Evolutionary conservation across 2,797 vertebrate genomes (phyloP).

Genomic region (Moxostoma hubbsi): DNA sequence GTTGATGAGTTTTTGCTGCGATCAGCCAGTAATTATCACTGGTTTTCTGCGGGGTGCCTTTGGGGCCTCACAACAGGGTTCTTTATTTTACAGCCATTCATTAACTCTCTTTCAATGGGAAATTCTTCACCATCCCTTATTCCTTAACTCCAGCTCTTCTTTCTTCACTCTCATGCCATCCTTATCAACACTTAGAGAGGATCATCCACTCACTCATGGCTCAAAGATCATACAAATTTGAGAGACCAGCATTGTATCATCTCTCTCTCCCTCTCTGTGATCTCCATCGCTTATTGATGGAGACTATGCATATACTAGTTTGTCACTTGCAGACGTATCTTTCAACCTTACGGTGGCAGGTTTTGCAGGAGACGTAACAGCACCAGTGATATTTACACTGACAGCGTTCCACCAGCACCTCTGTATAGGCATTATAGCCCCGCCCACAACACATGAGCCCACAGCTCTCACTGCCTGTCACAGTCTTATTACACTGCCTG

Average conservation of each 20-base stretch:
- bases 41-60: slow-evolving; percentile 42
- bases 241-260: neutral
- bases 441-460: slow-evolving; percentile 80
- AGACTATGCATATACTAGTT: neutral
- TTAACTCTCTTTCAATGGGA: slow-evolving; percentile 19
- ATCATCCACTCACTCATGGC: slow-evolving; percentile 25
- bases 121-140: slow-evolving; percentile 13
- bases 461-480: slow-evolving; percentile 72
- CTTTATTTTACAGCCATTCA: slow-evolving; percentile 36
- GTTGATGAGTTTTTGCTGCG: slow-evolving; percentile 29
- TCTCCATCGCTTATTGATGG: neutral
- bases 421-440: slow-evolving; percentile 78
- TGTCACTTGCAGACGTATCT: slow-evolving; percentile 77
- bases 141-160: slow-evolving; percentile 13
- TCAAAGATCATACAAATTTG: neutral
- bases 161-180: slow-evolving; percentile 18
- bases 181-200: neutral
- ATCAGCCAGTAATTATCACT: slow-evolving; percentile 41
- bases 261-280: neutral
- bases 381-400: slow-evolving; percentile 82
- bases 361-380: slow-evolving; percentile 80
- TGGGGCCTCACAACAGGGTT: slow-evolving; percentile 14
- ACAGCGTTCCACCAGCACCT: slow-evolving; percentile 77
- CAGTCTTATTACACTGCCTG: slow-evolving; percentile 80
- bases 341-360: slow-evolving; percentile 71